These are phyloP conservation scores for Eriosoma lanigerum DNA, from an alignment of 1,140 invertebrate genomes.

Conservation along the genomic window DNA sequence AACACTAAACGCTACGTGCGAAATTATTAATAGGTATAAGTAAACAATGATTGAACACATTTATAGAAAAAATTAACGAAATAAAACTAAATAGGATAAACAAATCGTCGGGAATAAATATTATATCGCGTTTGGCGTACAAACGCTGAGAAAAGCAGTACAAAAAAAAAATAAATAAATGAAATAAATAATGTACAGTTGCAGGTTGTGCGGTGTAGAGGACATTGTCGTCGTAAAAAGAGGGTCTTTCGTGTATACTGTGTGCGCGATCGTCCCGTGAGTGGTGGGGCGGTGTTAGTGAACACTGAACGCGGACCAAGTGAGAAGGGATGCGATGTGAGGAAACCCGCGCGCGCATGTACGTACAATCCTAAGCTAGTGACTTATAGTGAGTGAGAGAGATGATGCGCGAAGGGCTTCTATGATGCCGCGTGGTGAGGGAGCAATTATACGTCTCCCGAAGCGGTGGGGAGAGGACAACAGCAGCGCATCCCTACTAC, in stretches of 20 bases:
- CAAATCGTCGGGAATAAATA: background rate
- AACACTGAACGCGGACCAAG: background rate
- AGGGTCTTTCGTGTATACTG: conserved; percentile 28
- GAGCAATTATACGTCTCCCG: background rate
- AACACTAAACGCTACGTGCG: conserved; percentile 32
- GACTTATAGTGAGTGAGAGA: background rate
- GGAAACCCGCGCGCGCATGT: background rate
- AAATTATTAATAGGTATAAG: background rate
- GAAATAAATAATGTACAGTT: conserved; percentile 13
- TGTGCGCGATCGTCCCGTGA: background rate
- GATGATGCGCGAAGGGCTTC: background rate
- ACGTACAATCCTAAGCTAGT: too few species aligned
- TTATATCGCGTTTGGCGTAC: background rate
- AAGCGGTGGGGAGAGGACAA: background rate
- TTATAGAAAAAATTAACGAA: background rate
- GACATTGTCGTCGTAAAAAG: conserved; percentile 47
- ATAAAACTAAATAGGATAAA: background rate
- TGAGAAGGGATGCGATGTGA: conserved; percentile 23
- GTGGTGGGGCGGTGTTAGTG: background rate
- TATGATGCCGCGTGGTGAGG: background rate
- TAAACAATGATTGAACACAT: conserved; percentile 17
- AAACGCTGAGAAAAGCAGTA: background rate
- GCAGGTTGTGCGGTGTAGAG: conserved; percentile 39
- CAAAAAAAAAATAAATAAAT: conserved; percentile 9
- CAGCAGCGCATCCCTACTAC: conserved; percentile 30